Conservation (phyloP, 2,113 vertebrate species). For the Pristiophorus japonicus region DNA sequence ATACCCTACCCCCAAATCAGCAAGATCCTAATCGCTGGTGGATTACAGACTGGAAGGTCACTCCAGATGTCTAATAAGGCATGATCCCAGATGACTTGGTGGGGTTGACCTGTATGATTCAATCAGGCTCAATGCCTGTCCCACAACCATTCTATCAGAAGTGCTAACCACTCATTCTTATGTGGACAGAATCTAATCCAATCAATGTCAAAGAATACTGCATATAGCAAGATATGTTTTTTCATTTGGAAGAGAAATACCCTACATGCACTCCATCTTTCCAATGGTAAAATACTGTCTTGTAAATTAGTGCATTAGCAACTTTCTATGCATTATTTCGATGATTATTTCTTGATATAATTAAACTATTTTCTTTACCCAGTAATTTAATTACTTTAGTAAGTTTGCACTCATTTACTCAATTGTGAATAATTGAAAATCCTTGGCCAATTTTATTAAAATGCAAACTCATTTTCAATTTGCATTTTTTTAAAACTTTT, state of each 20-base stretch:
- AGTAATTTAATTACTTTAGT: neutral
- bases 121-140: neutral
- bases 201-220: neutral
- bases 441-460: neutral
- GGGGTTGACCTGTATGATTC: neutral
- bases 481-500: neutral
- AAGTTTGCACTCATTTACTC: neutral
- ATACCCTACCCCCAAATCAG: neutral
- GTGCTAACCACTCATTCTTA: neutral
- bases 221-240: neutral
- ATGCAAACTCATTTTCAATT: neutral
- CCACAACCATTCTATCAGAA: neutral
- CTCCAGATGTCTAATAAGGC: neutral
- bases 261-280: neutral
- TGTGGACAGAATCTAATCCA: neutral
- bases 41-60: too few species aligned
- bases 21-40: neutral
- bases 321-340: neutral
- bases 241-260: neutral
- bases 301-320: neutral
- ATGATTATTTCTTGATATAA: neutral
- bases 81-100: neutral
- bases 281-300: neutral
- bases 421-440: neutral
- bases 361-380: neutral